Evolutionary conservation across 2,888 invertebrate genomes (phyloP).

Genomic region (Bombyx huttoni): DNA sequence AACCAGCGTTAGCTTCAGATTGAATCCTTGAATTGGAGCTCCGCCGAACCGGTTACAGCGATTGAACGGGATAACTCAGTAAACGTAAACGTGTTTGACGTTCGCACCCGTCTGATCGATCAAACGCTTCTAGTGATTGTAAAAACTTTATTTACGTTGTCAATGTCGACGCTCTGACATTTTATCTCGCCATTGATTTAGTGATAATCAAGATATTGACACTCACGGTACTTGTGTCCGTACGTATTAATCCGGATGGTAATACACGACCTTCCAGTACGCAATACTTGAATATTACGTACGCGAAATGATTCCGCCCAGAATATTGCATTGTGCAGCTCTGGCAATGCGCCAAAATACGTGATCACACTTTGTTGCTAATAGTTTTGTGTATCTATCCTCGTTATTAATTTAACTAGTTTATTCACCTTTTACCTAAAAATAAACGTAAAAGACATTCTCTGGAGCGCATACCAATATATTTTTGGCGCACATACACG

Average conservation of each 20-base stretch:
- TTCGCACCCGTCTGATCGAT: background rate
- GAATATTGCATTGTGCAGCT: conserved; percentile 18
- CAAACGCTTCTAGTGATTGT: background rate
- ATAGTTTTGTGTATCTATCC: conserved; percentile 21
- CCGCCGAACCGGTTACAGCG: background rate
- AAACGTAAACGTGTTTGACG: background rate
- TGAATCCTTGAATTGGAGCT: background rate
- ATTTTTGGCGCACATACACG: conserved; percentile 9
- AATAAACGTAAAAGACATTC: conserved; percentile 12
- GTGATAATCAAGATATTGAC: background rate
- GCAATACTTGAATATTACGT: background rate
- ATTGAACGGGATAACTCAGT: conserved; percentile 1
- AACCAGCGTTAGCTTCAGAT: background rate
- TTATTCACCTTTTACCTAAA: conserved; percentile 29
- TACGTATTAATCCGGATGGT: too few relatives aligned
- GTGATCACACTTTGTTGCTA: conserved; percentile 28
- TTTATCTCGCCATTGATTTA: conserved; percentile 2
- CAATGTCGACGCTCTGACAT: background rate
- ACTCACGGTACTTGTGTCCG: background rate
- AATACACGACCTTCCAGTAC: background rate
- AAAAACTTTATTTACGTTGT: background rate
- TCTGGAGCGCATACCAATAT: conserved; percentile 9
- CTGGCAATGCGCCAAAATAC: conserved; percentile 26
- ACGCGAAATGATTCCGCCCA: conserved; percentile 1
- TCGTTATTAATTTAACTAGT: conserved; percentile 33